These are phyloP conservation scores for Tauraco erythrolophus DNA, from an alignment of 2,113 vertebrate species.

Conservation along the genomic window DNA sequence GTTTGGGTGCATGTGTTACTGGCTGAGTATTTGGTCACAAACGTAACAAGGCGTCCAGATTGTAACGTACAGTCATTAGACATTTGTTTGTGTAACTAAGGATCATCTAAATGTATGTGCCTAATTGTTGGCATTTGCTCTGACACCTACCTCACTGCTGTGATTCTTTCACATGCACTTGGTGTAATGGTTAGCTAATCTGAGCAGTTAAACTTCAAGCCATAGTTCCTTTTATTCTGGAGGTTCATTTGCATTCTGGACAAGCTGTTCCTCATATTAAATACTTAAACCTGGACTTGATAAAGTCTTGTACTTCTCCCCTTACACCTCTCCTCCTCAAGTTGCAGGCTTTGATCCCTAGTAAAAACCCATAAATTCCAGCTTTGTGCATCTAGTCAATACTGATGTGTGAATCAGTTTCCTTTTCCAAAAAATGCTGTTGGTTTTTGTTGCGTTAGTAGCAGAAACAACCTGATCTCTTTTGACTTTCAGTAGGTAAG, in stretches of 20 bases:
- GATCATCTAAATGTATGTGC: background rate
- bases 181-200: background rate
- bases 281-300: background rate
- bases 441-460: background rate
- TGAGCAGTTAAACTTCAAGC: background rate
- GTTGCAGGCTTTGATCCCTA: background rate
- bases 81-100: background rate
- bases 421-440: background rate
- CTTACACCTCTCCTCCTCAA: rapidly evolving
- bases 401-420: background rate
- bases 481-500: background rate
- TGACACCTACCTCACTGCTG: background rate
- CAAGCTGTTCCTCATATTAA: background rate
- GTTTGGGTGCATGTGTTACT: background rate
- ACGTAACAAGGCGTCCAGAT: background rate
- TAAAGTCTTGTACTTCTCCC: background rate
- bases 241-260: background rate
- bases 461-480: background rate
- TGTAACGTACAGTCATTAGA: background rate
- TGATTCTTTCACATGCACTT: background rate
- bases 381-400: background rate
- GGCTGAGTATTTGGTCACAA: background rate
- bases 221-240: background rate
- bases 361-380: background rate
- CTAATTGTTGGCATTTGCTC: background rate